phyloP scores from a whole-genome alignment of 1,140 invertebrate species.

The Hypsibius dujardini region DNA sequence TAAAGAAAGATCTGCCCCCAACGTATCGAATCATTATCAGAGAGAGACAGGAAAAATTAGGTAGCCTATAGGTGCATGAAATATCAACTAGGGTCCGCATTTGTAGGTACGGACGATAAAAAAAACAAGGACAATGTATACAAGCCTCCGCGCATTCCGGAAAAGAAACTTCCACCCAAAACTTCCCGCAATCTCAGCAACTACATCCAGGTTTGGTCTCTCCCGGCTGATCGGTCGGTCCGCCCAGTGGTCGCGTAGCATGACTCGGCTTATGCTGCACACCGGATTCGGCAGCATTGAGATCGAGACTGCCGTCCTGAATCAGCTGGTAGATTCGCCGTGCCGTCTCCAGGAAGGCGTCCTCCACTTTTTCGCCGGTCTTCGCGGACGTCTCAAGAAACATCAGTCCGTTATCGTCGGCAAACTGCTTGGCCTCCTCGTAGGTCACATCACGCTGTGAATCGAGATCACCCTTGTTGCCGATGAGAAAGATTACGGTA shows the following conservation, averaged over 20 bases:
- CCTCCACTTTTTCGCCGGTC: slow-evolving; percentile 99
- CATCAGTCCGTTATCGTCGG: slow-evolving; percentile 97
- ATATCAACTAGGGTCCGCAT: too few relatives aligned
- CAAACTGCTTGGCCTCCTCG: slow-evolving; percentile 98
- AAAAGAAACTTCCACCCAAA: background rate
- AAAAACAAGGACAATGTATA: background rate
- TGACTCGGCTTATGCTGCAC: slow-evolving; percentile 80
- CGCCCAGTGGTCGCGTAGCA: slow-evolving; percentile 11
- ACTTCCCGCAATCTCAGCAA: background rate
- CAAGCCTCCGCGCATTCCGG: background rate
- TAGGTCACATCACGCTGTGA: slow-evolving; percentile 95
- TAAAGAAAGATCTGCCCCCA: too few relatives aligned
- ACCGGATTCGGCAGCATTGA: slow-evolving; percentile 96
- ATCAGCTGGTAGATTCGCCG: slow-evolving; percentile 99
- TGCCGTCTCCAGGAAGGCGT: slow-evolving; percentile 96
- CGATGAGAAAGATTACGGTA: slow-evolving; percentile 97
- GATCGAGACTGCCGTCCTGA: slow-evolving; percentile 87
- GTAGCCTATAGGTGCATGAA: too few relatives aligned
- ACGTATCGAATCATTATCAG: too few relatives aligned
- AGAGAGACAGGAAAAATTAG: too few relatives aligned
- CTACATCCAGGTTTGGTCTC: background rate
- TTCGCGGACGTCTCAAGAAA: slow-evolving; percentile 99
- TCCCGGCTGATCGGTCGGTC: background rate
- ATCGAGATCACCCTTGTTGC: slow-evolving; percentile 96
- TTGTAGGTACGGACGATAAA: too few relatives aligned